Evolutionary conservation across 2,797 vertebrate genomes (phyloP), one percentile per base, ranked within the genome.

Genomic region (Bradypus variegatus): DNA sequence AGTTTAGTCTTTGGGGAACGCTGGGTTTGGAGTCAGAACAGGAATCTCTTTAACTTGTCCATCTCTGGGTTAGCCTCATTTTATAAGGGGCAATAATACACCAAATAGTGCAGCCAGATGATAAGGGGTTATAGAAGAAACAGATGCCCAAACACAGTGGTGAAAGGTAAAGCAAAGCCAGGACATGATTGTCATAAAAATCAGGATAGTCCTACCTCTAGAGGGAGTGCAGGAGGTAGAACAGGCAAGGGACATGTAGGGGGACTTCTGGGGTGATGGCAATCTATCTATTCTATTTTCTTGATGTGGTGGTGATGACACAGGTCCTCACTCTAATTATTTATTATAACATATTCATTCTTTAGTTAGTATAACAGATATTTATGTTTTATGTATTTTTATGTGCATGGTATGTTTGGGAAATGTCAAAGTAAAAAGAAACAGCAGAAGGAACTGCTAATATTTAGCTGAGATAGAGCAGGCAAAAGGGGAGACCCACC

Each of bases 171-270:
- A 5, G 23, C 79, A 45, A 16, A 67, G 76, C 41, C 62, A 5
- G 8, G 53, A 33, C 27, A 3, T 2, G 1, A 2, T 10, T 2
- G 45, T 33, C 15, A 0, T 11, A 15, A 18, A 69, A 8, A 16
- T 21, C 5, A 16, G 33, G 31, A 48, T 27, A 76, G 14, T n/a
- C 29, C 19, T 60, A 25, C 27, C 64, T 65, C 6, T 6, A 18
- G 65, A 16, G 21, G 69, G 38, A 64, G 62, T 14, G 41, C 10
- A 6, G 36, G 41, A 8, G 10, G 27, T 31, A 4, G 25, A 5
- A 15, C 0, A 11, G 6, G 75, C 69, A 9, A 5, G 31, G 62
- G 23, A 3, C 12, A 15, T 2, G 1, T 33, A 16, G 7, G 18
- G 45, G 23, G 45, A 10, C 0, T 0, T 11, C 1, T 5, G 5